A percentile compares a stretch with the other conserved stretches of the same genome.
phyloP scores from a whole-genome alignment of 37 sponge, comb jelly and placozoan species.

The Ianthella basta region DNA sequence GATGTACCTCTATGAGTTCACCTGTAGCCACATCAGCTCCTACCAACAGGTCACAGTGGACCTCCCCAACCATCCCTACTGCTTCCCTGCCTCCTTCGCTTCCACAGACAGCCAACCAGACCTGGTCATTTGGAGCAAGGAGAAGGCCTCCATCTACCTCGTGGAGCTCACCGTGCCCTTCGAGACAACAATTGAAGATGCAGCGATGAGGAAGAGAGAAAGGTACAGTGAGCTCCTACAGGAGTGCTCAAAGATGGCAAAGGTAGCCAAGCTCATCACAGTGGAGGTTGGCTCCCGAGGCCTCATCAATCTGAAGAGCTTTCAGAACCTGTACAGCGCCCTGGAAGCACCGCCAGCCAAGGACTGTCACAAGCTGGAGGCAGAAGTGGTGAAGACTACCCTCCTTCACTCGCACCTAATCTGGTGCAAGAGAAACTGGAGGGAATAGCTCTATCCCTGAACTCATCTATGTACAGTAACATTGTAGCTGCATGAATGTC shows the following conservation, averaged over 20 bases:
- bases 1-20: not conserved
- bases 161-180: constrained; percentile 13
- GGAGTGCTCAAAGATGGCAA: not conserved
- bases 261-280: not conserved
- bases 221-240: not conserved
- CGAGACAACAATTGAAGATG: constrained; percentile 12
- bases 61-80: constrained; percentile 20
- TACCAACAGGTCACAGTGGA: constrained; percentile 7
- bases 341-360: not conserved
- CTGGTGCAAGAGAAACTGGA: constrained; percentile 18
- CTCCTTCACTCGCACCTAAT: not conserved
- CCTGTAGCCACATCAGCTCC: not conserved
- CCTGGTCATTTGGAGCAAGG: constrained; percentile 23
- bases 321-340: not conserved
- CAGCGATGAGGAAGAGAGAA: not conserved
- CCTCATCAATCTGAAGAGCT: not conserved
- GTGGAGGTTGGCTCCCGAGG: constrained; percentile 7
- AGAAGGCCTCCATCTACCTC: constrained; percentile 13
- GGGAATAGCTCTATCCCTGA: not conserved
- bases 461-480: too few relatives aligned
- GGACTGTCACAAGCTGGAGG: not conserved
- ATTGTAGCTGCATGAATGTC: too few relatives aligned
- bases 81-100: constrained; percentile 26
- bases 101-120: constrained; percentile 22
- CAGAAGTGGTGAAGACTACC: not conserved